Base-by-base conservation (phyloP, 2,797 vertebrate species). In the Tragelaphus eurycerus region DNA sequence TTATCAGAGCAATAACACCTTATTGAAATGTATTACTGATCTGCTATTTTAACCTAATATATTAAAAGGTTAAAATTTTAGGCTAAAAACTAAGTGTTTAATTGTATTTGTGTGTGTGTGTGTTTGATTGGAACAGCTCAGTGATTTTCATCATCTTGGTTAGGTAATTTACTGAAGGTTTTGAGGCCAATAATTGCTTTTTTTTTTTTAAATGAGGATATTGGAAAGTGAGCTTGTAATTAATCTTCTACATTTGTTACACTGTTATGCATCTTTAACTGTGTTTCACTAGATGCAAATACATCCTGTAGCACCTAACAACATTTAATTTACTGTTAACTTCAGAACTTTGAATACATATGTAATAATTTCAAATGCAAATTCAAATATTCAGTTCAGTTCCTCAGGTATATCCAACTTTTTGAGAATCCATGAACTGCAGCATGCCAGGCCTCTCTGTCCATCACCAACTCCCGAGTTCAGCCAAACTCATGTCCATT, bases 321-420 rank as follows among this genome's bases (percentile, higher is more conserved):
- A n/a, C 2, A 29, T 2, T 74, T 19, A 55, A 89, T 25, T 79
- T 84, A 27, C 38, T 90, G 7, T 78, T 79, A 97, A 17, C 52
- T 78, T 6, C 16, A 86, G 3, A 60, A 92, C 0, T 46, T 10
- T 76, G n/a, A 83, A 89, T 11, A 67, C 1, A 79, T 38, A 7
- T 23, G 0, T 52, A 62, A 71, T 57, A 57, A 34, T 12, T 50
- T 85, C 21, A 87, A 78, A 21, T 83, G 59, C 19, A 34, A 90
- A 59, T 50, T 67, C 43, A 81, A 57, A 34, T 34, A 52, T 43
- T 67, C 64, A 71, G n/a, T 38, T 71, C n/a, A 38, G 19, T 38
- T 21, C 4, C 64, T 71, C 64, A 71, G 10, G 19, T 0, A 0
- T 71, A 6, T 71, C n/a, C 0, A 10, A 12, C 9, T 12, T 10